A percentile compares a stretch with the other conserved stretches of the same genome.
phyloP scores from a whole-genome alignment of 2,888 invertebrate genomes.

The Drosophila aldrichi region DNA sequence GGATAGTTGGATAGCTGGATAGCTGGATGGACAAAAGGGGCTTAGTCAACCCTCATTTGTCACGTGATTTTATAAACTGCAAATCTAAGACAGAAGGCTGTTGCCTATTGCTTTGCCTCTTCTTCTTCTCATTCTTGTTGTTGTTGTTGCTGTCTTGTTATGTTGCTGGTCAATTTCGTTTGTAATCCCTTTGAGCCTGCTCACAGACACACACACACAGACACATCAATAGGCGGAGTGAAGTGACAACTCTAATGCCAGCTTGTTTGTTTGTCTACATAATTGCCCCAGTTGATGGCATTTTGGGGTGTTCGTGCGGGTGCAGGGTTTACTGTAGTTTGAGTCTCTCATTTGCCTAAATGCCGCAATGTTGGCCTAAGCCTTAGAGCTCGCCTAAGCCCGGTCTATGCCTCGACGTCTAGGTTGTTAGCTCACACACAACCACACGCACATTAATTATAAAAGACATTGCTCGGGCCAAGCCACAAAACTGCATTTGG shows the following conservation, averaged over 20 bases:
- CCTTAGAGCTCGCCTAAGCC: slow-evolving; percentile 52
- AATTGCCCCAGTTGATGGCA: slow-evolving; percentile 70
- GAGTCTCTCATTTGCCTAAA: slow-evolving; percentile 58
- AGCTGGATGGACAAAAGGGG: slow-evolving; percentile 36
- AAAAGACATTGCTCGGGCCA: slow-evolving; percentile 41
- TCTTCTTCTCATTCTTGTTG: slow-evolving; percentile 8
- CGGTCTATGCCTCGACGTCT: slow-evolving; percentile 29
- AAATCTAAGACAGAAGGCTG: slow-evolving; percentile 49
- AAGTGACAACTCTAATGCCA: slow-evolving; percentile 75
- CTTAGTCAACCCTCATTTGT: slow-evolving; percentile 76
- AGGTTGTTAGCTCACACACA: slow-evolving; percentile 17
- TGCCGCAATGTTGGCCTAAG: slow-evolving; percentile 55
- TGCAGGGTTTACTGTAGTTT: background rate
- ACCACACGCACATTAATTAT: slow-evolving; percentile 65
- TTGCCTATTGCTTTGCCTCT: slow-evolving; percentile 3
- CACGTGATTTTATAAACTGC: slow-evolving; percentile 78
- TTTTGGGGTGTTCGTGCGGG: slow-evolving; percentile 24
- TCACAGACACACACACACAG: slow-evolving; percentile 16
- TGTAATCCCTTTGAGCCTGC: slow-evolving; percentile 75
- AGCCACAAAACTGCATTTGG: slow-evolving; percentile 66
- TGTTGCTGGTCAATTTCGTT: slow-evolving; percentile 77
- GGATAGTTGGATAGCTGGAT: slow-evolving; percentile 38
- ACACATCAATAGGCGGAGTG: slow-evolving; percentile 41
- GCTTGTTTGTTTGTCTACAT: slow-evolving; percentile 73
- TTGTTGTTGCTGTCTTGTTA: slow-evolving; percentile 57